Base-by-base conservation (phyloP, 2,113 vertebrate genomes). In the Peromyscus leucopus region DNA sequence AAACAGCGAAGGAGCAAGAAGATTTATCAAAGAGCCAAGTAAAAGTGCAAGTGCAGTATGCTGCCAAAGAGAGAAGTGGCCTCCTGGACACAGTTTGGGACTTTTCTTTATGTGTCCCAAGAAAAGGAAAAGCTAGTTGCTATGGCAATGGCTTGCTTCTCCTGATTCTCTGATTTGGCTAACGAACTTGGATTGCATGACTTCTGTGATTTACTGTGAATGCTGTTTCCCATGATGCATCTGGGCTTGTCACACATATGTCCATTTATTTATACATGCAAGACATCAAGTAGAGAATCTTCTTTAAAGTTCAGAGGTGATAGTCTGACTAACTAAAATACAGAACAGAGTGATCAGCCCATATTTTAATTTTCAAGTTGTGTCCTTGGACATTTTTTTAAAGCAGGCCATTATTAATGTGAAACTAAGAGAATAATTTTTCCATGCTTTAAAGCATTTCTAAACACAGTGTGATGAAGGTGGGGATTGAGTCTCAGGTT, bases 141-240 rank as follows among this genome's bases (percentile, higher is more conserved):
- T 65, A 46, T 1, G 1, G 61, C 6, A 28, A 42, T 46, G 1
- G 2, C 26, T 65, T 9, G 0, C 1, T 31, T 85, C 13, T 42
- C n/a, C 28, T 82, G 33, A 39, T 61, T 26, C 13, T 84, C n/a
- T 63, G 22, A 42, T 42, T 65, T 10, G 8, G 1, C 10, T 42
- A 9, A 65, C 3, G 46, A 28, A 33, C 1, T 11, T 65, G 59
- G 24, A 3, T 63, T 46, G 5, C 5, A 46, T 65, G 16, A 31
- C 4, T 31, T 65, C 42, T 46, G 21, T 59, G 55, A 51, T 85
- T 46, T 17, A 65, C 7, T 46, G 26, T 21, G 39, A 65, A 11
- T 33, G 4, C 26, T 7, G 10, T 85, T 65, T 65, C 3, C 26
- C 39, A 11, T 1, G 28, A 31, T 46, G 9, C 42, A 13, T 65